Conservation (phyloP, 1,140 invertebrate genomes). For the Drosophila guanche region DNA sequence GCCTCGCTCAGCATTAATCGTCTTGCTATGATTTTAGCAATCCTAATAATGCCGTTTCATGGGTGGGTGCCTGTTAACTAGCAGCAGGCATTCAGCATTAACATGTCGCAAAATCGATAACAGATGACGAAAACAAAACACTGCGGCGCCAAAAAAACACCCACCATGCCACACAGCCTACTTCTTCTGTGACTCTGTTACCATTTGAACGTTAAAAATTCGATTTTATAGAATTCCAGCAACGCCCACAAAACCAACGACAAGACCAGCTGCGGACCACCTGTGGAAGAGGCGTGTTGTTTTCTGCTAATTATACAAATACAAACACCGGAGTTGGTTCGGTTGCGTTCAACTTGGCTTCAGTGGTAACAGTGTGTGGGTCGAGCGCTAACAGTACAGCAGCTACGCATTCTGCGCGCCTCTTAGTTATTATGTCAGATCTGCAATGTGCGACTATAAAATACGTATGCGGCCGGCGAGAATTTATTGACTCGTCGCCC, state of each 20-base stretch:
- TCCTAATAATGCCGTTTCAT: constrained; percentile 79
- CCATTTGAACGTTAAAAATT: constrained; percentile 83
- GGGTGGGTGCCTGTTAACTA: constrained; percentile 80
- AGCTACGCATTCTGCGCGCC: constrained; percentile 76
- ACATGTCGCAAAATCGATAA: constrained; percentile 64
- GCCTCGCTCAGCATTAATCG: constrained; percentile 62
- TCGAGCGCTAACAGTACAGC: constrained; percentile 51
- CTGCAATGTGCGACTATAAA: constrained; percentile 83
- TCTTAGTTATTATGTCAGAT: constrained; percentile 83
- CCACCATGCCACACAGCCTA: constrained; percentile 11
- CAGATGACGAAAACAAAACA: constrained; percentile 17
- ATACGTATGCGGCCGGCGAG: constrained; percentile 72
- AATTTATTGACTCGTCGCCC: constrained; percentile 82
- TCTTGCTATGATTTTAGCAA: constrained; percentile 82
- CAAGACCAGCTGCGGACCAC: constrained; percentile 3
- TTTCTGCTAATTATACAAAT: constrained; percentile 28
- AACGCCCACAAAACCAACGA: constrained; percentile 62
- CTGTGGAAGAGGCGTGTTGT: too few relatives aligned
- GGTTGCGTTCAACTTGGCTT: constrained; percentile 6
- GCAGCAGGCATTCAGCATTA: constrained; percentile 69
- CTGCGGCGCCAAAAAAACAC: constrained; percentile 12
- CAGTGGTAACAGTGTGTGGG: constrained; percentile 48
- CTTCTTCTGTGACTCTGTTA: constrained; percentile 69
- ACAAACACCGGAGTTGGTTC: constrained; percentile 1
- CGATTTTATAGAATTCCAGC: constrained; percentile 82